Percentiles rank a stretch among this genome's conserved stretches.
These are phyloP conservation scores for Tiliacea citrago DNA, from an alignment of 2,888 invertebrate genomes.

Conservation along the genomic window DNA sequence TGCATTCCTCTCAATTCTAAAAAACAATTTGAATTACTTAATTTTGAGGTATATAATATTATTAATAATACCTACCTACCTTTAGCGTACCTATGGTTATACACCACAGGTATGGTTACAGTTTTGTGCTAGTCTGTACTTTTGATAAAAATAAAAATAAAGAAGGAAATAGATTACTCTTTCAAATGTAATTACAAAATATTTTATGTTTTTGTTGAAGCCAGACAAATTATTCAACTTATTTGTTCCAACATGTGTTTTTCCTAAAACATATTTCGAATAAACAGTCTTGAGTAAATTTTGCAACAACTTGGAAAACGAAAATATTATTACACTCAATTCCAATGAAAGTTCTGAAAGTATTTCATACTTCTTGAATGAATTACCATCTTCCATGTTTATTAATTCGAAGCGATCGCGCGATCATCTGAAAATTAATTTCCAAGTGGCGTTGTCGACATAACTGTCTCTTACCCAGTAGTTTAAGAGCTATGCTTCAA, in stretches of 20 bases:
- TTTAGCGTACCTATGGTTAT: not conserved
- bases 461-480: constrained; percentile 18
- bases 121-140: not conserved
- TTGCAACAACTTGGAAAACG: constrained; percentile 18
- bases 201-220: not conserved
- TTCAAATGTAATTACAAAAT: not conserved
- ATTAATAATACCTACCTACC: too few relatives aligned
- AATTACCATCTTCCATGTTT: constrained; percentile 42
- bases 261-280: constrained; percentile 8
- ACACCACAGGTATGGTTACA: too few relatives aligned
- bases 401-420: constrained; percentile 47
- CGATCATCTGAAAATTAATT: constrained; percentile 44
- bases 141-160: not conserved
- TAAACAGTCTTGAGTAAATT: constrained; percentile 6
- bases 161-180: not conserved
- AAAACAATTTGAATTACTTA: not conserved
- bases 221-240: not conserved
- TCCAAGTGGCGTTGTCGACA: constrained; percentile 43
- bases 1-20: not conserved
- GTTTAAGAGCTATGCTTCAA: constrained; percentile 1
- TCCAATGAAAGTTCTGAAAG: constrained; percentile 34
- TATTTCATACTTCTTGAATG: constrained; percentile 33
- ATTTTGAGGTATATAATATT: not conserved
- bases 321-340: constrained; percentile 46
- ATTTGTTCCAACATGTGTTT: not conserved